Evolutionary conservation across 2,888 invertebrate species (phyloP), one percentile per base, ranked within the genome.

Genomic region (Idaea dimidiata): DNA sequence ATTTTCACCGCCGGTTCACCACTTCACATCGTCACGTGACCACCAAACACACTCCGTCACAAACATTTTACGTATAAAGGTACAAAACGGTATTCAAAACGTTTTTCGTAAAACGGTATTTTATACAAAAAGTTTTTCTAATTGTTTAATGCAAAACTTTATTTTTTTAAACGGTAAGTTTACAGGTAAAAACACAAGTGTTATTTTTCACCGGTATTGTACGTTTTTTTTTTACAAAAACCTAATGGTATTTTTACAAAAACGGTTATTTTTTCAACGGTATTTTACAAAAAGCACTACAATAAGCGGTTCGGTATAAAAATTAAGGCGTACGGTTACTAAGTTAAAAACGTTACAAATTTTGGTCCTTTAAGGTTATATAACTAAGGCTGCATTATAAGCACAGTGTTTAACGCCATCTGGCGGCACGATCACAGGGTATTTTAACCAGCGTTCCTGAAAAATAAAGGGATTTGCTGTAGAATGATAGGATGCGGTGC

Each of bases 291-390:
- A 64, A 62, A 64, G 59, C 65, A 65, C 65, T 75, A 74, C 73
- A 76, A 71, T 76, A 76, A 43, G 43, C 43, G 43, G 43, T 43
- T 24, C 72, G 70, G 70, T 79, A 86, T 83, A 79, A 90, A 89
- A 87, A 81, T 82, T 89, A 89, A 91, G 90, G 90, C 90, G 83
- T 78, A 65, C 70, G 72, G 64, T 24, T 57, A 60, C 76, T 78
- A 86, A 87, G 80, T 86, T 83, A 75, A 89, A 91, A 92, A 88
- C 70, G 75, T 73, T 79, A 79, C 76, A 78, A 75, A 72, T 8
- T 65, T 91, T 91, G 91, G 91, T 90, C 91, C 91, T 89, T 89
- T 86, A 81, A 88, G 86, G 86, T 87, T 53, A 54, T 59, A 24
- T 17, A 73, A 76, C 74, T 78, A 81, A 69, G 75, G 73, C 81